Base-by-base conservation (phyloP, 1,140 invertebrate genomes). In the Heliconius eleuchia region DNA sequence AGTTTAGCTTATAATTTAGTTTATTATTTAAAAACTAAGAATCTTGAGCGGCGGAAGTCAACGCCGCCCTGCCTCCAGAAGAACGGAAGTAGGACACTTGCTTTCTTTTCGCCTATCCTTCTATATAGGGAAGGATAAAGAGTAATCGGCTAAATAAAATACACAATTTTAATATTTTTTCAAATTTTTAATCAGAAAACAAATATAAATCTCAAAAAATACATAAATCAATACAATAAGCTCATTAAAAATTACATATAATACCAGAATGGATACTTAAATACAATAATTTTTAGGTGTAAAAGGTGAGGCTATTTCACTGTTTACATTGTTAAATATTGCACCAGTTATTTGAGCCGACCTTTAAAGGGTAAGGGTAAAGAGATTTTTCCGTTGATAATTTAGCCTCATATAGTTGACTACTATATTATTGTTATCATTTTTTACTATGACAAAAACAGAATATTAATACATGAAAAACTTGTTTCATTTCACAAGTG, bases 291-390 rank as follows among this genome's bases (percentile, higher is more conserved):
- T 66, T 66, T 66, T 30, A 66, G 60, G 11, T 66, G 18, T 66
- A 30, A 30, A 66, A 66, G 60, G 60, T 66, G 23, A 27, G 23
- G 60, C 23, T 66, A 66, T 66, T 66, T 16, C 27, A 66, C 60
- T 27, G 60, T 30, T 66, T 66, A 30, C 30, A 78, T 55, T 74
- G 73, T 79, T 73, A 55, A 74, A 74, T 60, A 71, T 27, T 74
- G 9, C 42, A 71, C 42, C 57, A 55, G 27, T 79, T 79, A 79
- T 71, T 74, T 37, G 1, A 27, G 42, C 73, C 74, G 60, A 79
- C 71, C 78, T 79, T 79, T 79, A 79, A 79, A 79, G 60, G 60
- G 34, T 79, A 79, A 71, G 73, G 77, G 57, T 73, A 74, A 42
- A 42, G 34, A 52, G 39, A 79, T 79, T 74, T 79, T 74, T 66